A percentile compares a stretch with the other conserved stretches of the same genome.
Evolutionary conservation across 2,888 invertebrate genomes (phyloP).

Genomic region (Nymphalis polychloros): DNA sequence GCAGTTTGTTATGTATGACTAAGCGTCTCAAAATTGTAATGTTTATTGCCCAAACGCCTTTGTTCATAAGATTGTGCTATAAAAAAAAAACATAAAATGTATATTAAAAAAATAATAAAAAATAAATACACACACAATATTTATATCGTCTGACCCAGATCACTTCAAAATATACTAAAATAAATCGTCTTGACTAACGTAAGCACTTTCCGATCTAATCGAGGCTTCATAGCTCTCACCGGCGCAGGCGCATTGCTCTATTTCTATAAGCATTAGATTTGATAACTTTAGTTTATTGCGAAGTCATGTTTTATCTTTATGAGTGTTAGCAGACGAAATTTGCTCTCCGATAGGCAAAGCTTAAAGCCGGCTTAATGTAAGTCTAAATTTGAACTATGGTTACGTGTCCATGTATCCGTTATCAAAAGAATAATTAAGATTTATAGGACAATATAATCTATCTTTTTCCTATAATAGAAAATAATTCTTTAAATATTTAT

Average conservation of each 20-base stretch:
- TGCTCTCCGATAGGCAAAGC: constrained; percentile 9
- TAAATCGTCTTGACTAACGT: constrained; percentile 8
- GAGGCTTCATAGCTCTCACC: constrained; percentile 20
- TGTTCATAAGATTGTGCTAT: no score
- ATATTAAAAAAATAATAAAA: neutral
- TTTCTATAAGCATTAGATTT: constrained; percentile 15
- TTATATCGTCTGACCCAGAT: constrained; percentile 1
- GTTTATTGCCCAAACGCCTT: no score
- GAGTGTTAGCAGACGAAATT: constrained; percentile 12
- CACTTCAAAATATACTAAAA: constrained; percentile 8
- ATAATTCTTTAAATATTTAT: no score
- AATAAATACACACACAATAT: neutral
- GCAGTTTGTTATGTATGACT: no score
- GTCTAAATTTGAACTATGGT: constrained; percentile 1
- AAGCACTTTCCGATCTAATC: constrained; percentile 10
- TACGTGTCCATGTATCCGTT: neutral
- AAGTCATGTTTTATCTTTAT: constrained; percentile 6
- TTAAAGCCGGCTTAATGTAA: constrained; percentile 1
- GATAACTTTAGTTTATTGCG: constrained; percentile 13
- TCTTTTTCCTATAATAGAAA: no score
- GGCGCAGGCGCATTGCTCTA: constrained; percentile 29
- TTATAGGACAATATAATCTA: no score
- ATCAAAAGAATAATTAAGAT: no score
- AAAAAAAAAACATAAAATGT: neutral
- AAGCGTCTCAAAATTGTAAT: no score